Base-by-base conservation (phyloP, 2,113 vertebrate genomes). In the Tragelaphus imberbis region DNA sequence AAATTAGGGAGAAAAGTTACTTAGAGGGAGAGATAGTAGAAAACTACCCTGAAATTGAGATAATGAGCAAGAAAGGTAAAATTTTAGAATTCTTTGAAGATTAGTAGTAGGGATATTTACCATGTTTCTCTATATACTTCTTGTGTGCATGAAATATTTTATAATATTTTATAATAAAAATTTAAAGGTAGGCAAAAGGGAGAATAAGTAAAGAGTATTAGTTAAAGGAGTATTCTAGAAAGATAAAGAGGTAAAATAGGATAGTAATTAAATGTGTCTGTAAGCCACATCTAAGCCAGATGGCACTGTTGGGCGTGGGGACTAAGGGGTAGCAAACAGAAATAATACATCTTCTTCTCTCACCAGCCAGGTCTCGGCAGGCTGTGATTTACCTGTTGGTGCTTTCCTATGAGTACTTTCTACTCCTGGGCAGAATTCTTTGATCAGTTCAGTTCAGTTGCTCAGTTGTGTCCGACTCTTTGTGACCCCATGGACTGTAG, bases 321-420 rank as follows among this genome's bases (percentile, higher is more conserved):
- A 16, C 53, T 40, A 40, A 59, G 13, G 44, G 44, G 85, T 25
- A 21, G 33, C 84, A 23, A 58, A 7, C 21, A 30, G 84, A 91
- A 49, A 61, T 27, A 47, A 25, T 30, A 15, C 1, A 1, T 9
- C 36, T 44, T n/a, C 30, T 63, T 81, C 40, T 36, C 36, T 94
- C 4, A 4, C 2, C 51, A 9, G n/a, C 17, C 7, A 16, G 12
- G 2, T 77, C 82, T 68, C 5, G 2, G n/a, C 30, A 58, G 84
- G 23, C 27, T 25, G 63, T 51, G 90, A 84, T 58, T 95, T 53
- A 87, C 90, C 51, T 19, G 1, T 63, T 65, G 71, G 79, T 56
- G 79, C 59, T 44, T 93, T 95, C 93, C 28, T 91, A 1, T 21
- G 33, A 82, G 49, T 44, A 21, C 63, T 97, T 96, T 75, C 79